Conservation (phyloP, 1,140 invertebrate genomes). For the Aphis craccivora region DNA sequence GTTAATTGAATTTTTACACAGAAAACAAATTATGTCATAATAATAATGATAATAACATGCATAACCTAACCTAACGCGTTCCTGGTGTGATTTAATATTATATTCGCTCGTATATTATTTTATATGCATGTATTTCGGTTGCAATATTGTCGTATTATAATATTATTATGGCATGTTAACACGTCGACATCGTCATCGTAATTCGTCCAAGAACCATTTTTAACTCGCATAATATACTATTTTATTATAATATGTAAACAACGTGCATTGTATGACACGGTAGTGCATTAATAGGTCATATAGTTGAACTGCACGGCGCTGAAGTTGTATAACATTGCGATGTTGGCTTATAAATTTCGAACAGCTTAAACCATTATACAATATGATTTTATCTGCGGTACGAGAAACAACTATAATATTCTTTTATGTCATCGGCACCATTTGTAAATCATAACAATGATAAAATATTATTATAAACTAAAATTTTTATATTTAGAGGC, state of each 20-base stretch:
- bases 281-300: neutral
- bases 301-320: neutral
- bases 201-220: neutral
- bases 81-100: neutral
- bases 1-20: neutral
- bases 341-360: neutral
- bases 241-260: neutral
- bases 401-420: neutral
- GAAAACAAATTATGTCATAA: neutral
- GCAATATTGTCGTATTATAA: neutral
- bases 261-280: neutral
- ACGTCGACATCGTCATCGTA: neutral
- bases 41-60: neutral
- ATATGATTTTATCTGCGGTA: neutral
- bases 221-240: neutral
- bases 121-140: neutral
- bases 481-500: neutral
- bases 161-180: neutral
- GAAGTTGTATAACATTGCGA: neutral
- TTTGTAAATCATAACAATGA: neutral
- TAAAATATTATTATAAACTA: neutral
- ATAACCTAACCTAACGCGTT: too few relatives aligned
- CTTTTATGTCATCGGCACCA: neutral
- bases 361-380: neutral
- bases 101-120: neutral